These are phyloP conservation scores for Teleiodes luculella DNA, from an alignment of 2,888 invertebrate genomes.

Conservation along the genomic window DNA sequence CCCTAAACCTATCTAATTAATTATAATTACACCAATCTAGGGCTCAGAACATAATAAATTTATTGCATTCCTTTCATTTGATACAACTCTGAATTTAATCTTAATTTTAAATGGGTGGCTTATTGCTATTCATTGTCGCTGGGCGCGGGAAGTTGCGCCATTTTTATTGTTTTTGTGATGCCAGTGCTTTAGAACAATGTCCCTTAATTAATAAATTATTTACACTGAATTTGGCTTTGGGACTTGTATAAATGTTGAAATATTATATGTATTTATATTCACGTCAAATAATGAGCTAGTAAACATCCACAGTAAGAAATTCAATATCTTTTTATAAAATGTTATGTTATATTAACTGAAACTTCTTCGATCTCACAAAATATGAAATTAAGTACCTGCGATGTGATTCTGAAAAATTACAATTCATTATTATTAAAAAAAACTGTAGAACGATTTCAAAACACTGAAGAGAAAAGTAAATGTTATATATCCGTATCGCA, in stretches of 20 bases:
- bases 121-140: slow-evolving; percentile 63
- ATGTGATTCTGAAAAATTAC: too few relatives aligned
- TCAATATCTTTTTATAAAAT: too few relatives aligned
- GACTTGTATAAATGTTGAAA: background rate
- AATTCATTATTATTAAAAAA: too few relatives aligned
- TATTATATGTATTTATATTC: too few relatives aligned
- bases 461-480: background rate
- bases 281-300: too few relatives aligned
- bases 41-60: slow-evolving; percentile 63
- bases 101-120: slow-evolving; percentile 39
- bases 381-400: too few relatives aligned
- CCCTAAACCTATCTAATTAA: slow-evolving; percentile 56
- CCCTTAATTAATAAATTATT: slow-evolving; percentile 34
- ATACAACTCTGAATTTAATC: slow-evolving; percentile 42
- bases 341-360: too few relatives aligned
- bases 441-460: background rate
- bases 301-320: too few relatives aligned
- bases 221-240: slow-evolving; percentile 33
- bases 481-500: background rate
- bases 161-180: slow-evolving; percentile 38
- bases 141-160: slow-evolving; percentile 31
- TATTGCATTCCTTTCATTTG: slow-evolving; percentile 52
- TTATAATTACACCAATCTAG: slow-evolving; percentile 67
- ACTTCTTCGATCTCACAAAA: too few relatives aligned
- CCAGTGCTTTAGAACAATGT: slow-evolving; percentile 32